Conservation (phyloP, 2,113 vertebrate genomes). For the Struthidea cinerea region DNA sequence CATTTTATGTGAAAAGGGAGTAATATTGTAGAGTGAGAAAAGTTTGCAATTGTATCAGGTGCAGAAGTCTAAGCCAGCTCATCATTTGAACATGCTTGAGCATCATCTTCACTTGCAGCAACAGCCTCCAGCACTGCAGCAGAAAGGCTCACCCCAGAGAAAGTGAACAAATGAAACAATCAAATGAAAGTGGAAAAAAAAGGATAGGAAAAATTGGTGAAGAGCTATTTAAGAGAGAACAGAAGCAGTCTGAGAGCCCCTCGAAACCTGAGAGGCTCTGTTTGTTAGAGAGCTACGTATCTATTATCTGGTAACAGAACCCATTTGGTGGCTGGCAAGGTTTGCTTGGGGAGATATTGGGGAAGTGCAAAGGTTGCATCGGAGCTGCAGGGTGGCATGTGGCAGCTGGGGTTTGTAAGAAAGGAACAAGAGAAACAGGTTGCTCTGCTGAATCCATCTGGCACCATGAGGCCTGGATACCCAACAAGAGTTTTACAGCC, state of each 20-base stretch:
- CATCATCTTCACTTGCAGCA: background rate
- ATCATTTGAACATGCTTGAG: background rate
- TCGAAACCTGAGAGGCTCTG: background rate
- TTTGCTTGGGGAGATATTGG: background rate
- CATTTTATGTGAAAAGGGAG: background rate
- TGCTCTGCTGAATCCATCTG: background rate
- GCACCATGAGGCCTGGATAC: background rate
- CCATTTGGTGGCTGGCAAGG: accelerated
- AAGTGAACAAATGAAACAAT: background rate
- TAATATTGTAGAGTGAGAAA: background rate
- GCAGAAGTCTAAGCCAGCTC: background rate
- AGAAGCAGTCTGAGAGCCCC: background rate
- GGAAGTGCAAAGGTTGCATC: background rate
- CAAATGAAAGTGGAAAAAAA: background rate
- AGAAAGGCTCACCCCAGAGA: background rate
- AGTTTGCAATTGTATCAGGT: background rate
- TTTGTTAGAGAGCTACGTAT: background rate
- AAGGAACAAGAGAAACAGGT: background rate
- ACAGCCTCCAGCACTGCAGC: background rate
- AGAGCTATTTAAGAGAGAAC: background rate
- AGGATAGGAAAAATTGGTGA: background rate
- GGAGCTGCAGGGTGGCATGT: background rate
- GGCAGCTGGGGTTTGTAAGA: background rate
- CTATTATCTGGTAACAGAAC: background rate
- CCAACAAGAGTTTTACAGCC: background rate